Conservation (phyloP, 2,113 vertebrate species). For the Ochotona princeps region DNA sequence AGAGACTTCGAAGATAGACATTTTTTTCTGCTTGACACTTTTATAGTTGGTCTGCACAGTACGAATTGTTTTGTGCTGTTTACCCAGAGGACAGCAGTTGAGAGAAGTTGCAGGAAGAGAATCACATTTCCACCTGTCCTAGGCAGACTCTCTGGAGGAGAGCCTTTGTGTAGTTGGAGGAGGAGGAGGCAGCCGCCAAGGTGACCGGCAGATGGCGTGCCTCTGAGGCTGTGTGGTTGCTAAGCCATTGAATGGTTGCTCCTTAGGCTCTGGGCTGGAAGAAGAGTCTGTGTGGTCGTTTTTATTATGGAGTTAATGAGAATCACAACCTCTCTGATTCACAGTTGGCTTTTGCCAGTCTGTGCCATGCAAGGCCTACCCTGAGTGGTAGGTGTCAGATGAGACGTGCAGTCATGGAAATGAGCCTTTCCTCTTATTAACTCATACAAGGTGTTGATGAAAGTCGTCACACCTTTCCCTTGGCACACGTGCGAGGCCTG, state of each 20-base stretch:
- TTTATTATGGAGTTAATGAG: slow-evolving; percentile 12
- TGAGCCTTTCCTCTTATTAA: background rate
- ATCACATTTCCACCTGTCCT: background rate
- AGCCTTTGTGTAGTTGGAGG: background rate
- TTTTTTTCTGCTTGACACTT: background rate
- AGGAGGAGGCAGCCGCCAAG: background rate
- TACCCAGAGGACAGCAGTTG: background rate
- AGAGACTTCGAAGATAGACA: background rate
- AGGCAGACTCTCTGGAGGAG: background rate
- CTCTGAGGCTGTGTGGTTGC: background rate
- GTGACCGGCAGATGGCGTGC: background rate
- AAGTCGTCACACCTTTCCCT: slow-evolving; percentile 10
- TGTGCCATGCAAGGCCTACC: background rate
- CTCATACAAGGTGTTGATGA: slow-evolving; percentile 64
- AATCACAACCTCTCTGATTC: slow-evolving; percentile 7
- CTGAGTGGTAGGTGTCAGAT: slow-evolving; percentile 7
- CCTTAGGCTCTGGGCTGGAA: background rate
- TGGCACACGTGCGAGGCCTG: slow-evolving; percentile 15
- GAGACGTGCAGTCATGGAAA: slow-evolving; percentile 39
- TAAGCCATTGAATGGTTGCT: background rate
- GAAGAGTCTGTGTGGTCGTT: background rate
- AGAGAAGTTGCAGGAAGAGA: background rate
- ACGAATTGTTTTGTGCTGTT: background rate
- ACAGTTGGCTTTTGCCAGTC: background rate
- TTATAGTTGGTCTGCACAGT: background rate